Evolutionary conservation across 2,888 invertebrate genomes (phyloP), one percentile per base, ranked within the genome.

Genomic region (Eristalis pertinax): DNA sequence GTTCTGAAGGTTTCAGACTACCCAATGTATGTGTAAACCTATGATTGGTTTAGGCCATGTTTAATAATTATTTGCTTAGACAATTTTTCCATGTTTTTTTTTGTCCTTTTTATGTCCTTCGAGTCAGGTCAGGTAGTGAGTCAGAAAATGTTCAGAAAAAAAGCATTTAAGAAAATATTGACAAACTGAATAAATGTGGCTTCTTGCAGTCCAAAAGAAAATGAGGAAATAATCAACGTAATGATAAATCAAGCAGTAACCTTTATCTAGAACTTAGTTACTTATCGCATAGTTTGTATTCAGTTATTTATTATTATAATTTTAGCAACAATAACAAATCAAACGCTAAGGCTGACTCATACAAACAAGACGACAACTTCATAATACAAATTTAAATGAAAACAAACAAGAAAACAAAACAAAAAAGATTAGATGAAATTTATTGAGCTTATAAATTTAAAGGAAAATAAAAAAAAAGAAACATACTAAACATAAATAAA

Each of bases 111-210:
- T 50, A 4, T 1, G 8, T 1, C 26, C 26, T 19, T 19, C 5
- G 4, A 2, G n/a, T 15, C 15, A 1, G 19, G 7, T 50, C 8
- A 35, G 5, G 35, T 38, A 38, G 38, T 13, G 13, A 13, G 13
- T 38, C 38, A 13, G 13, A 38, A 1, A 35, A 35, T 35, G 8
- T 35, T 11, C 4, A 50, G 19, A 1, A 19, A 8, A n/a, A 50
- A 43, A 5, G 43, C 15, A 43, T 8, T 1, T 19, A 50, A 64
- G 24, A 74, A 22, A 70, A 64, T 19, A 13, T 50, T 29, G 7
- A 58, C 74, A 11, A 50, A 67, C 76, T 76, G 76, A 76, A 76
- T 82, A 82, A 82, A 82, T 82, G 82, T 82, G 82, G 82, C 81
- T 81, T 75, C 73, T 73, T 68, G 67, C 69, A 81, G 26, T 50